phyloP scores from a whole-genome alignment of 2,797 vertebrate species.

The Pseudochirops corinnae region DNA sequence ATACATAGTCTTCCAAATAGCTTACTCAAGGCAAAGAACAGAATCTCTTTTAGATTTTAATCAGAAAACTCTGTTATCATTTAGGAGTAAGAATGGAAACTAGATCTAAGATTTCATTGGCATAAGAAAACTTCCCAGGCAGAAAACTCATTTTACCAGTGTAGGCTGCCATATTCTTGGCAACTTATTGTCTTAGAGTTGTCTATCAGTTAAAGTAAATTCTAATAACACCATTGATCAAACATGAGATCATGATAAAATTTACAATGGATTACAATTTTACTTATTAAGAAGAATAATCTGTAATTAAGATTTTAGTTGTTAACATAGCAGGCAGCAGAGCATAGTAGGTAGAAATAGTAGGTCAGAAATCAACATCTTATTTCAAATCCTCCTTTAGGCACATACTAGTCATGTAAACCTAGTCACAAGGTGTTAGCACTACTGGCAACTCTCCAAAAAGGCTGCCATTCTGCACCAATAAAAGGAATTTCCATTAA shows the following conservation, averaged over 20 bases:
- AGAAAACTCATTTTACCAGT: background rate
- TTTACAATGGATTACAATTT: background rate
- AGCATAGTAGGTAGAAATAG: background rate
- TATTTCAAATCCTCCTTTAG: background rate
- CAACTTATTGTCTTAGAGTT: background rate
- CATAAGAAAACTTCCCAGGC: background rate
- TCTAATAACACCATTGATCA: background rate
- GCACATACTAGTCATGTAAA: background rate
- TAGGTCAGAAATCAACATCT: background rate
- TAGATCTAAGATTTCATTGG: background rate
- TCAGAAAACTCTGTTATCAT: background rate
- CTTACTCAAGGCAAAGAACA: slow-evolving; percentile 45
- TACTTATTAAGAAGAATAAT: background rate
- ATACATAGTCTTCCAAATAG: slow-evolving; percentile 27
- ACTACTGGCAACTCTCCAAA: no score
- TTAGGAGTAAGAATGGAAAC: background rate
- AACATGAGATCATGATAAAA: background rate
- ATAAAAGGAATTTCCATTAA: no score
- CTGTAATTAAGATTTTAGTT: background rate
- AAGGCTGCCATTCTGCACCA: no score
- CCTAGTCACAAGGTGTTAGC: no score
- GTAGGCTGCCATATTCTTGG: background rate
- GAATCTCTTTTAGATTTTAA: slow-evolving; percentile 34
- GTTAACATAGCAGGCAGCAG: background rate
- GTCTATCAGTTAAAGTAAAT: background rate